Evolutionary conservation across 2,888 invertebrate genomes (phyloP).

Genomic region (Baronia brevicornis): DNA sequence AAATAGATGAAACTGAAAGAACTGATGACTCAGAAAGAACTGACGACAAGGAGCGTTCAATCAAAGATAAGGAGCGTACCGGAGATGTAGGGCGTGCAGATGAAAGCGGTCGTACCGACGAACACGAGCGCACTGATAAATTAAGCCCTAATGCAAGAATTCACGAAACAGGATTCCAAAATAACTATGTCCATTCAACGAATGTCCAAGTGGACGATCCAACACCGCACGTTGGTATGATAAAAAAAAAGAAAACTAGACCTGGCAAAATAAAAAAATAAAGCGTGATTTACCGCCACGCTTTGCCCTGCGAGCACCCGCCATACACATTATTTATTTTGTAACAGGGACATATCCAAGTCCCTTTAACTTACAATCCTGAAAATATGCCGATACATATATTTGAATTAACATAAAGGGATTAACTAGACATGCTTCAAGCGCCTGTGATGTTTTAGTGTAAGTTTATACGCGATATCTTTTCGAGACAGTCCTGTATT

Average conservation of each 20-base stretch:
- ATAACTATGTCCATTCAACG: constrained; percentile 49
- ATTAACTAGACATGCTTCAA: not conserved
- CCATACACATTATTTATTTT: constrained; percentile 64
- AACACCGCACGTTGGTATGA: constrained; percentile 23
- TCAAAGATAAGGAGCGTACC: constrained; percentile 26
- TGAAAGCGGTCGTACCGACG: constrained; percentile 32
- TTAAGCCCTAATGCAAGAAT: constrained; percentile 52
- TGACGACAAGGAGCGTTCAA: constrained; percentile 16
- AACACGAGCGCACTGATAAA: constrained; percentile 31
- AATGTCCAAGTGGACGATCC: constrained; percentile 52
- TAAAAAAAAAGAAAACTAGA: constrained; percentile 26
- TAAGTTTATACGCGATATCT: constrained; percentile 29
- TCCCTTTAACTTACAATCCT: constrained; percentile 10
- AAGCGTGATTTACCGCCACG: constrained; percentile 21
- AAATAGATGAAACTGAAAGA: constrained; percentile 23
- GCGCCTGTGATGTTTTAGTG: constrained; percentile 48
- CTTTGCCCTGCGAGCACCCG: constrained; percentile 32
- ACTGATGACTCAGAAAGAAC: constrained; percentile 20
- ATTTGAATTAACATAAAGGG: constrained; percentile 1
- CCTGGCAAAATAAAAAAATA: too few relatives aligned
- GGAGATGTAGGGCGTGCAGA: constrained; percentile 28
- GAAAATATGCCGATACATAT: not conserved
- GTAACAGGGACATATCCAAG: constrained; percentile 16
- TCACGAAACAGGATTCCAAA: constrained; percentile 47
- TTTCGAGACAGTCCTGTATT: constrained; percentile 41